Evolutionary conservation across 2,113 vertebrate genomes (phyloP), one percentile per base, ranked within the genome.

Genomic region (Halichoeres trimaculatus): DNA sequence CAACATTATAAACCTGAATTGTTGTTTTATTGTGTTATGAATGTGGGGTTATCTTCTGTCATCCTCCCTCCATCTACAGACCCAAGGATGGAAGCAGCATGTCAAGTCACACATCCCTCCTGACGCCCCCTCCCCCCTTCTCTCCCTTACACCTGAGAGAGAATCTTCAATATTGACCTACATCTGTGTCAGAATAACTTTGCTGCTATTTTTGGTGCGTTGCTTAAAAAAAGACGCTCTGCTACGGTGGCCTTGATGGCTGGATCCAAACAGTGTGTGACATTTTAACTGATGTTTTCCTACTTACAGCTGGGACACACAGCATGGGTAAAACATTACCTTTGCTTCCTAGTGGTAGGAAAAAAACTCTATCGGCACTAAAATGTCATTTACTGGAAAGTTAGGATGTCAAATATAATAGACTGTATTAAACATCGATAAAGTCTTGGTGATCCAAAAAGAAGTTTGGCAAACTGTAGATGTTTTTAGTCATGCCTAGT

Each of bases 111-210:
- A 48, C 19, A 48, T 48, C 19, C 2, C 48, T 57, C 59, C 71
- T 85, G 72, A 78, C n/a, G 56, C 45, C 2, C 5, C 40, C 8
- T 19, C 17, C 8, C 52, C 70, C 59, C 71, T 67, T 54, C 38
- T 1, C 68, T 79, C 30, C 38, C 59, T 78, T 65, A 64, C 76
- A 89, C 84, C 77, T 88, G 78, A 76, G 77, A 87, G 80, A 74
- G 59, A 78, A 89, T 85, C 88, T 84, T 90, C 58, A 86, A 83
- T 88, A 91, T 87, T 93, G 90, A 92, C 91, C 92, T 91, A 93
- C 80, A 92, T 91, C 80, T 85, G 67, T 82, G 85, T 89, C 76
- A 83, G 89, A 89, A 92, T 92, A 85, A 90, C 92, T 88, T 88
- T 71, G 83, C 69, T 77, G 86, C 91, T 93, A 92, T 91, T 93